Base-by-base conservation (phyloP, 2,113 vertebrate genomes). In the Podilymbus podiceps region DNA sequence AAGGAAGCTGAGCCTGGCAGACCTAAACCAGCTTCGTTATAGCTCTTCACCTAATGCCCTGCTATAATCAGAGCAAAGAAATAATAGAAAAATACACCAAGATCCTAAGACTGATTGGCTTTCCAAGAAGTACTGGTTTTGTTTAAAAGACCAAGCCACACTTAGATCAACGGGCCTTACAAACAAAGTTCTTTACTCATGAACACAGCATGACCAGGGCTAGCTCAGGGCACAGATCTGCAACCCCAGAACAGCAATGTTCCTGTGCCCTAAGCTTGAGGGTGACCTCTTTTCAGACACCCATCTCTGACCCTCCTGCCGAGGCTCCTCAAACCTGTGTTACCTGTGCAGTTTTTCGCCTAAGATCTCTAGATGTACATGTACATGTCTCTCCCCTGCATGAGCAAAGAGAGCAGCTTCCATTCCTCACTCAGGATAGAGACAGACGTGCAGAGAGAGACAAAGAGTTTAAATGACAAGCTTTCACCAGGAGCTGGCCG, bases 261-360 rank as follows among this genome's bases (percentile, higher is more conserved):
- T 44, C n/a, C 38, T 56, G 72, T 83, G 63, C 23, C 12, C 42
- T 22, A 50, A 67, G 23, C 20, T 30, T 73, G 16, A 13, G 15
- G 42, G 16, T 42, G 31, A 8, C 23, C 67, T 58, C 53, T 87
- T 88, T 67, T 42, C 44, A 46, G 72, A 44, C 3, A 12, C 11
- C n/a, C 28, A 3, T n/a, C 53, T 73, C 55, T 49, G 40, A 83
- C 16, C 2, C 24, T 81, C 35, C 56, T 40, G 31, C 60, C 59
- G 52, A 89, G 30, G 53, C 17, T 94, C 78, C 73, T 74, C 71
- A 80, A 90, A 58, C 22, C 31, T 35, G 15, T 15, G 42, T 50
- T 73, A 64, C 20, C 4, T 1, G 19, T 0, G 2, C 6, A 13
- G 15, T 17, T 74, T 73, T 85, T 59, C 1, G 0, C 24, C 68